Evolutionary conservation across 2,113 vertebrate genomes (phyloP), one percentile per base, ranked within the genome.

Genomic region (Brachionichthys hirsutus): DNA sequence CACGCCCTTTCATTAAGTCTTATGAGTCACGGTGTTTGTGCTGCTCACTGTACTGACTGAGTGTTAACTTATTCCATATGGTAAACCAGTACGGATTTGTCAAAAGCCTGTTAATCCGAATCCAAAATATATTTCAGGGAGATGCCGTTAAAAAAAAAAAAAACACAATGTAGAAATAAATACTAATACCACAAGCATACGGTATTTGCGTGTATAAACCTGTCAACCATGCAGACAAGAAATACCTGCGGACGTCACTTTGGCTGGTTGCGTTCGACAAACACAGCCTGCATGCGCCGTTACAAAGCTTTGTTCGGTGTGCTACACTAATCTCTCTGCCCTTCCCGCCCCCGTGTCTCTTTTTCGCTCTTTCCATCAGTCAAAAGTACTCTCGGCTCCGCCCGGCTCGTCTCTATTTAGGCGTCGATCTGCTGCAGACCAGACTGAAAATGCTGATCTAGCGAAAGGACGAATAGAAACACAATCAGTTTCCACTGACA

Each of bases 261-360:
- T 20, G 62, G 12, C 51, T 54, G 49, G 19, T 43, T 49, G 34
- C 64, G 73, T 78, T 77, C 75, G 62, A 43, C 34, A 2, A 75
- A 59, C 52, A 58, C 52, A 30, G 24, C 24, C 54, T 69, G 76
- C 79, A 77, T 66, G 72, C 73, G 20, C 70, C 2, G 66, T 74
- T 86, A 38, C 66, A 72, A 76, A 77, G 75, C 82, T 77, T 74
- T 83, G 67, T 78, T 73, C 51, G n/a, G 53, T 61, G 11, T 9
- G 17, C 13, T 14, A 40, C 61, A 69, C 6, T 76, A 75, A 75
- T 77, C 82, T 62, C 67, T n/a, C 22, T 16, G 24, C 45, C 52
- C 43, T 43, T 45, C 64, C 53, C 43, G 66, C 58, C 46, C 34
- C 48, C 54, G 22, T 17, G 5, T 54, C 22, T 59, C 15, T 17